phyloP scores from a whole-genome alignment of 2,797 vertebrate genomes.

The Otolemur crassicaudatus region DNA sequence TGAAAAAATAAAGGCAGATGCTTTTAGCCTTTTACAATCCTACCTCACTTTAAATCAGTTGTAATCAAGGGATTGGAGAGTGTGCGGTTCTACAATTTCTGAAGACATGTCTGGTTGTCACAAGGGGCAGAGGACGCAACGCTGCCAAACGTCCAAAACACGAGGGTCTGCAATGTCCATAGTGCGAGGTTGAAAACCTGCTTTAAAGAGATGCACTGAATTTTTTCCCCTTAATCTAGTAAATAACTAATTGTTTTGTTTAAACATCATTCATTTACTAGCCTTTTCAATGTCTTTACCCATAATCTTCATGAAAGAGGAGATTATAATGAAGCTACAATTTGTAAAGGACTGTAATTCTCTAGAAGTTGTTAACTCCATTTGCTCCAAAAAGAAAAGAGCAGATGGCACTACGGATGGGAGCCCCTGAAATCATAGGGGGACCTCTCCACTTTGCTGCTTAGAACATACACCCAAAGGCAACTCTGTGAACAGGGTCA shows the following conservation, averaged over 20 bases:
- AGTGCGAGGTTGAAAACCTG: not conserved
- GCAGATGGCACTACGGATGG: not conserved
- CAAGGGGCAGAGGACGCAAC: not conserved
- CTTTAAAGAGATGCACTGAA: not conserved
- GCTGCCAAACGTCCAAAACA: not conserved
- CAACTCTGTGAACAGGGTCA: not conserved
- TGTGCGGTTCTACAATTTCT: not conserved
- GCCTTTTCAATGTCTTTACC: not conserved
- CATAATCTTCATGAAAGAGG: not conserved
- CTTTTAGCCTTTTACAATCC: not conserved
- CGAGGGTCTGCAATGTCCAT: not conserved
- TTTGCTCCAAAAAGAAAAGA: not conserved
- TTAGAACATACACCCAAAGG: not conserved
- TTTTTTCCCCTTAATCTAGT: not conserved
- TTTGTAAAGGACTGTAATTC: not conserved
- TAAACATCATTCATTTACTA: not conserved
- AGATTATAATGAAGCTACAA: not conserved
- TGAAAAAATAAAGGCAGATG: not conserved
- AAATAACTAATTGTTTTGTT: not conserved
- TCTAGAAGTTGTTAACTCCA: not conserved
- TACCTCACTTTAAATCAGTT: not conserved
- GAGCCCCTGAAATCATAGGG: not conserved
- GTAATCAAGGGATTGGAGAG: not conserved
- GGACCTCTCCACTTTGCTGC: not conserved
- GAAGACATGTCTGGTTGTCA: not conserved